Conservation (phyloP, 1,140 invertebrate species). For the Caenorhabditis briggsae region DNA sequence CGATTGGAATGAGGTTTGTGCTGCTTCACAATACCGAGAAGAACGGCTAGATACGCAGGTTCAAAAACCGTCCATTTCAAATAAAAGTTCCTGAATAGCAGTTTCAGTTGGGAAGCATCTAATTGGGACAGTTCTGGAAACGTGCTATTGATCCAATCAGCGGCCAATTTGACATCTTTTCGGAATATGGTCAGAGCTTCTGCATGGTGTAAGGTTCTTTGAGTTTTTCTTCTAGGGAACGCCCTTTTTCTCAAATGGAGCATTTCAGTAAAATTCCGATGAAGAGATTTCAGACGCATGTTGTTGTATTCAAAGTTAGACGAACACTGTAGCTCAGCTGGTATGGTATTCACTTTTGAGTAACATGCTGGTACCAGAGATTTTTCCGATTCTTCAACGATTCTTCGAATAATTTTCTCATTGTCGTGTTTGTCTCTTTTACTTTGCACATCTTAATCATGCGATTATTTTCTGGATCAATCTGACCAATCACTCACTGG, state of each 20-base stretch:
- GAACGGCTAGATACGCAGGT: conserved; percentile 11
- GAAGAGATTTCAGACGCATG: conserved; percentile 25
- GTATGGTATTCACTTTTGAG: conserved; percentile 29
- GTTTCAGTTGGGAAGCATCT: background rate
- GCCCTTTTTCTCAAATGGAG: background rate
- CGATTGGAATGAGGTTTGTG: background rate
- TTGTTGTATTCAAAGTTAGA: conserved; percentile 18
- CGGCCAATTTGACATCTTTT: conserved; percentile 29
- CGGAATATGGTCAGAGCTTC: conserved; percentile 24
- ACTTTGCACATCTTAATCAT: conserved; percentile 18
- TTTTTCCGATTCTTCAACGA: background rate
- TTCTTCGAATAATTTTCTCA: background rate
- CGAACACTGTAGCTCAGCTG: conserved; percentile 1
- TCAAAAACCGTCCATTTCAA: conserved; percentile 42
- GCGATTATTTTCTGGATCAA: background rate
- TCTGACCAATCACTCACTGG: background rate
- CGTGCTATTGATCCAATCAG: conserved; percentile 14
- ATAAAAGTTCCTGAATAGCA: conserved; percentile 26
- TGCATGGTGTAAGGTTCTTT: conserved; percentile 8
- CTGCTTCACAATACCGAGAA: conserved; percentile 8
- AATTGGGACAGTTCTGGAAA: conserved; percentile 8
- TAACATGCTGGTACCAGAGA: background rate
- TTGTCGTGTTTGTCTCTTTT: conserved; percentile 45
- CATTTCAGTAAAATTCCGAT: conserved; percentile 30
- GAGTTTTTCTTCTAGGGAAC: background rate